Percentiles rank a stretch among this genome's conserved stretches.
phyloP scores from a whole-genome alignment of 64 coral and sea anemone species.

The Pocillopora verrucosa region DNA sequence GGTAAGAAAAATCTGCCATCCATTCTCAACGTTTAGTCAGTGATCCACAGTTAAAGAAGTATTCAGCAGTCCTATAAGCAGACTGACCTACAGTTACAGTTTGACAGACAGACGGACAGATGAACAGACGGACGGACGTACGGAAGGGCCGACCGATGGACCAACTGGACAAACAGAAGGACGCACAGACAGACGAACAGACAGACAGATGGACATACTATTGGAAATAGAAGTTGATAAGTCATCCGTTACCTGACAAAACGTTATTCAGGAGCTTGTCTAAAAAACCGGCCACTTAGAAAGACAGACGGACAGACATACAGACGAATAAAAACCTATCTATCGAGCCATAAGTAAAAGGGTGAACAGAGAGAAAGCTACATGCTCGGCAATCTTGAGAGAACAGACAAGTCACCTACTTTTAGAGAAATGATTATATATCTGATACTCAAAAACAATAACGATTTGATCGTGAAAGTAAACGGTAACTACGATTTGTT shows the following conservation, averaged over 20 bases:
- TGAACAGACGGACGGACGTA: not conserved
- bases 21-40: not conserved
- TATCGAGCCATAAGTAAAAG: too few species aligned
- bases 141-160: not conserved
- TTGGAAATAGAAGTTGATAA: not conserved
- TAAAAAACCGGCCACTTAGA: not conserved
- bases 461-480: not conserved
- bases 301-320: not conserved
- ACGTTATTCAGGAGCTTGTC: too few species aligned
- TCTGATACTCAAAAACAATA: too few species aligned
- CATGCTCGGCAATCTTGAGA: too few species aligned
- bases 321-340: not conserved
- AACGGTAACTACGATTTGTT: not conserved
- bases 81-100: not conserved
- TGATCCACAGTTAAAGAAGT: not conserved
- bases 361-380: too few species aligned
- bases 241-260: too few species aligned
- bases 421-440: too few species aligned
- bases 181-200: not conserved
- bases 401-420: too few species aligned
- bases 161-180: not conserved
- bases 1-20: constrained; percentile 4
- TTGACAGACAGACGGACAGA: not conserved
- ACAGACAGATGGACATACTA: not conserved
- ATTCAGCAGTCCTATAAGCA: not conserved